Conservation (phyloP, 2,797 vertebrate genomes). For the Lepus townsendii region DNA sequence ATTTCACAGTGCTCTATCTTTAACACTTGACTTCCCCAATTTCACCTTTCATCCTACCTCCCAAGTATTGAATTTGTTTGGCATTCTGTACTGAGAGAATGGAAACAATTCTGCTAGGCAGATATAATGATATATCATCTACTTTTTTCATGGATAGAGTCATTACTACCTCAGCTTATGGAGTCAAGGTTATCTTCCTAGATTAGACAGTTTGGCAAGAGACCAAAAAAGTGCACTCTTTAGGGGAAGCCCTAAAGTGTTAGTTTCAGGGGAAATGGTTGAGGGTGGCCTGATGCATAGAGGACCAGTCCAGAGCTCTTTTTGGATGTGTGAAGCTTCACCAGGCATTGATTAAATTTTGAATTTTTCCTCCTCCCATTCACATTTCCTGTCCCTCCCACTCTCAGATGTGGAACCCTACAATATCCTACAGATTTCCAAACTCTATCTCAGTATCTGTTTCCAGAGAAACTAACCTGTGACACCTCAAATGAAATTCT, state of each 20-base stretch:
- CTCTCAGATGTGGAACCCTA: neutral
- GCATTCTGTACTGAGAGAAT: neutral
- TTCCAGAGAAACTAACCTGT: neutral
- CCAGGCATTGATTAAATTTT: neutral
- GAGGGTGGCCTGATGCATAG: neutral
- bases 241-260: neutral
- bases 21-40: neutral
- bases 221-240: no score
- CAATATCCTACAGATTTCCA: neutral
- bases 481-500: no score
- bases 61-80: neutral
- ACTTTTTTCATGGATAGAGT: neutral
- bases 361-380: neutral
- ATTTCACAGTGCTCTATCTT: neutral
- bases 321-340: neutral
- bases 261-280: neutral
- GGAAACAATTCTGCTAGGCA: neutral
- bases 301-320: neutral
- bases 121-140: neutral
- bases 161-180: neutral
- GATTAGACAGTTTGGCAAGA: no score
- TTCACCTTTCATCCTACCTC: neutral
- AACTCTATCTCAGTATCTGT: neutral
- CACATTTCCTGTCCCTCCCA: neutral
- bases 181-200: neutral